These are phyloP conservation scores for Metridium senile DNA, from an alignment of 92 coral and sea anemone species.

Conservation along the genomic window DNA sequence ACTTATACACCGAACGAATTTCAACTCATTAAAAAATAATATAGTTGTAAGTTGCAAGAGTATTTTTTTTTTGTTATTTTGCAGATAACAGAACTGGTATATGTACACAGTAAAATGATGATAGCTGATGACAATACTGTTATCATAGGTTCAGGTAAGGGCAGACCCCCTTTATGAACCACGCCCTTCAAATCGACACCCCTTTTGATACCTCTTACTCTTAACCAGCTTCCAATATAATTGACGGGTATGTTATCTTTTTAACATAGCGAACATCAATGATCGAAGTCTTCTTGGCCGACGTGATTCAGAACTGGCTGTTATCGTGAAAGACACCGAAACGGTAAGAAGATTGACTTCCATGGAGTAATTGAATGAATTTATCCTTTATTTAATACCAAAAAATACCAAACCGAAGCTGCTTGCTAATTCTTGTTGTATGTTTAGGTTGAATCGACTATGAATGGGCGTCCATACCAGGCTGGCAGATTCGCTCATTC, in stretches of 20 bases:
- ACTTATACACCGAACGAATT: no score
- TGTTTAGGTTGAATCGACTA: constrained; percentile 68
- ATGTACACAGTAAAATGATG: constrained; percentile 96
- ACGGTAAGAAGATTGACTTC: constrained; percentile 56
- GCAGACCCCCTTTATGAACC: background rate
- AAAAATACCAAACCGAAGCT: no score
- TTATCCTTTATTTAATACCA: no score
- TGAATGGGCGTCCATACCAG: constrained; percentile 80
- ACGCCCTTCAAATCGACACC: background rate
- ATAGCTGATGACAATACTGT: constrained; percentile 86
- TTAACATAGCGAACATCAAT: constrained; percentile 78
- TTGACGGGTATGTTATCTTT: no score
- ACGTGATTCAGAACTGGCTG: constrained; percentile 97
- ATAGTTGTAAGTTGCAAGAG: no score
- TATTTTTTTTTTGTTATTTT: background rate
- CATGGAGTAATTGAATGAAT: background rate
- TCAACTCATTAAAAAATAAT: no score
- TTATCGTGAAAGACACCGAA: constrained; percentile 70
- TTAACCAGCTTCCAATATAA: no score
- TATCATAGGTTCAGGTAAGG: constrained; percentile 90
- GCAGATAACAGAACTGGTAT: constrained; percentile 89
- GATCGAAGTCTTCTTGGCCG: constrained; percentile 93
- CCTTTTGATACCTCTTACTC: no score
- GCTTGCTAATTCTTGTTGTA: no score
- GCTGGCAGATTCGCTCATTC: constrained; percentile 84